These are phyloP conservation scores for Pammene aurita DNA, from an alignment of 2,888 invertebrate genomes.

Conservation along the genomic window DNA sequence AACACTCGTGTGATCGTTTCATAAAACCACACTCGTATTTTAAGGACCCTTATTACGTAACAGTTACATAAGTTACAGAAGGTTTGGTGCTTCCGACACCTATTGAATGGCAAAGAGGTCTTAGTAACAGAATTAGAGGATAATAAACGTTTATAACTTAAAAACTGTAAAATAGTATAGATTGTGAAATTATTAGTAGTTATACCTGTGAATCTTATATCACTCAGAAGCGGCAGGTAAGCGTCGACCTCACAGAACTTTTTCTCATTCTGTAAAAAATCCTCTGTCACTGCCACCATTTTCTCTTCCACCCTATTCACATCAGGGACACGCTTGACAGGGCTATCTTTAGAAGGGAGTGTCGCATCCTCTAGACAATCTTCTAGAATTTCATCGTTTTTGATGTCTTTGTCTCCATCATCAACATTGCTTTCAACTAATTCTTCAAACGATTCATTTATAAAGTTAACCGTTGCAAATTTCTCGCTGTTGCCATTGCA, in stretches of 20 bases:
- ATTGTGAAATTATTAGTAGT: neutral
- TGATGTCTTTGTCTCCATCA: conserved; percentile 63
- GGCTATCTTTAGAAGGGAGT: conserved; percentile 17
- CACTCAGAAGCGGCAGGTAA: conserved; percentile 70
- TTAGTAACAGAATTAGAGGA: too few relatives aligned
- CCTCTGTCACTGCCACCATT: conserved; percentile 63
- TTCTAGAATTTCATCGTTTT: conserved; percentile 45
- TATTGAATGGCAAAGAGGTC: too few relatives aligned
- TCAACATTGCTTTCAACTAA: conserved; percentile 77
- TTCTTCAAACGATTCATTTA: conserved; percentile 74
- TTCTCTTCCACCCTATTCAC: conserved; percentile 52
- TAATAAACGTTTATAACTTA: too few relatives aligned
- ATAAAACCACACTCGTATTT: too few relatives aligned
- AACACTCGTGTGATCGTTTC: too few relatives aligned
- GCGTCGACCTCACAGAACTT: conserved; percentile 72
- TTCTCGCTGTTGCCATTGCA: conserved; percentile 67
- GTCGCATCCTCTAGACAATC: conserved; percentile 19
- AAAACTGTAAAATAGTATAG: too few relatives aligned
- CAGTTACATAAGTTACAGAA: too few relatives aligned
- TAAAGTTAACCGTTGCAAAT: conserved; percentile 72
- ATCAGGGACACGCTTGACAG: conserved; percentile 37
- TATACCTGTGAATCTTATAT: conserved; percentile 78
- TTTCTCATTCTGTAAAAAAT: conserved; percentile 79
- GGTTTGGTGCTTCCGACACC: too few relatives aligned
- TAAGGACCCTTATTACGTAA: too few relatives aligned